phyloP scores from a whole-genome alignment of 1,140 invertebrate species.

The Apis cerana region DNA sequence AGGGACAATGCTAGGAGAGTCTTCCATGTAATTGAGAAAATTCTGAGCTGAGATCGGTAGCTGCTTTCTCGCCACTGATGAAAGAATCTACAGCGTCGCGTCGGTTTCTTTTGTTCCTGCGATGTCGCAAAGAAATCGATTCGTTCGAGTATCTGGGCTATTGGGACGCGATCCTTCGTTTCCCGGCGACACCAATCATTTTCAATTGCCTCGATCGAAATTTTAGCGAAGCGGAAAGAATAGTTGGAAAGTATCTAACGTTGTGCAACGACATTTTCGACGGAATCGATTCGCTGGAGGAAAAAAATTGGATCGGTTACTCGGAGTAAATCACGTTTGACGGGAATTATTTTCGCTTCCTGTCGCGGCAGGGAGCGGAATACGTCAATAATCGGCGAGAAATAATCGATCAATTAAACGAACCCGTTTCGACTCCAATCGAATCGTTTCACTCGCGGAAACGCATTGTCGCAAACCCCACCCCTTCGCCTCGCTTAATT shows the following conservation, averaged over 20 bases:
- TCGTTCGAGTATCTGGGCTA: conserved; percentile 36
- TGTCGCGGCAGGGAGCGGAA: not conserved
- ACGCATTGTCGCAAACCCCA: not conserved
- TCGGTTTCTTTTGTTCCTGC: too few relatives aligned
- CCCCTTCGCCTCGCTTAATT: conserved; percentile 16
- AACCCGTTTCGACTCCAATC: conserved; percentile 9
- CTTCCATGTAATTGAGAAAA: too few relatives aligned
- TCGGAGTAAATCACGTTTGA: not conserved
- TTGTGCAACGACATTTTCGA: not conserved
- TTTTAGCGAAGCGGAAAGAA: not conserved
- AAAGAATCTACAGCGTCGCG: too few relatives aligned
- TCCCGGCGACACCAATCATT: conserved; percentile 12
- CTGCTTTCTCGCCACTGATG: too few relatives aligned
- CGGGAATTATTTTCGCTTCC: conserved; percentile 17
- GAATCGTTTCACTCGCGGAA: conserved; percentile 22
- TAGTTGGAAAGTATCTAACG: not conserved
- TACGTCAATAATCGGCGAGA: conserved; percentile 22
- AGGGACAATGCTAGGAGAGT: too few relatives aligned
- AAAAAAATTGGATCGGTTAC: not conserved
- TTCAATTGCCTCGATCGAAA: conserved; percentile 6
- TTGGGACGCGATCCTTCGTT: conserved; percentile 34
- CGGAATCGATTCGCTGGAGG: not conserved
- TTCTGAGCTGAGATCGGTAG: too few relatives aligned
- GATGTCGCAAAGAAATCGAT: too few relatives aligned
- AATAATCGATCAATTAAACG: conserved; percentile 53